A percentile compares a stretch with the other conserved stretches of the same genome.
These are phyloP conservation scores for Elmis aenea DNA, from an alignment of 2,888 invertebrate species.

Conservation along the genomic window DNA sequence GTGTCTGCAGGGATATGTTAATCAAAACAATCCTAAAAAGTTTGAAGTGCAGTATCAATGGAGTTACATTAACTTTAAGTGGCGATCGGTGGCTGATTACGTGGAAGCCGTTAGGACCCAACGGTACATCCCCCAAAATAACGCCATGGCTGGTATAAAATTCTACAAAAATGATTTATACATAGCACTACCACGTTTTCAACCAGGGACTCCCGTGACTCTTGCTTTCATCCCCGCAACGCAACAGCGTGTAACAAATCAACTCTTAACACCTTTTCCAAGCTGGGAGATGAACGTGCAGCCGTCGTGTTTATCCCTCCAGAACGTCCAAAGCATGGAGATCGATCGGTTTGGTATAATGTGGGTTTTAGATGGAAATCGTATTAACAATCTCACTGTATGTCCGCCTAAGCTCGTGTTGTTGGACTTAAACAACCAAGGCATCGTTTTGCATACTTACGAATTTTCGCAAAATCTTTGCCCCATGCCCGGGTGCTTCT, in stretches of 20 bases:
- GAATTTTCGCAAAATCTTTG: slow-evolving; percentile 57
- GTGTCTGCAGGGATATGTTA: slow-evolving; percentile 14
- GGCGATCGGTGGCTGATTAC: slow-evolving; percentile 56
- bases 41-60: slow-evolving; percentile 66
- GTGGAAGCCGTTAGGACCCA: slow-evolving; percentile 52
- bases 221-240: slow-evolving; percentile 51
- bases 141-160: slow-evolving; percentile 63
- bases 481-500: slow-evolving; percentile 52
- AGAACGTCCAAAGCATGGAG: slow-evolving; percentile 69
- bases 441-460: slow-evolving; percentile 52
- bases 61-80: slow-evolving; percentile 63
- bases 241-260: slow-evolving; percentile 42
- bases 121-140: slow-evolving; percentile 62
- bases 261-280: slow-evolving; percentile 61
- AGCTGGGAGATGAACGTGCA: slow-evolving; percentile 59
- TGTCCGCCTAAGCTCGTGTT: slow-evolving; percentile 65
- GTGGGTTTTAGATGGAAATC: slow-evolving; percentile 66
- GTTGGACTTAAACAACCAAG: slow-evolving; percentile 55
- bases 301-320: slow-evolving; percentile 56
- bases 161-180: slow-evolving; percentile 62
- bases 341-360: slow-evolving; percentile 66
- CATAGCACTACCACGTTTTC: slow-evolving; percentile 62
- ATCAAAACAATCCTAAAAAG: slow-evolving; percentile 31
- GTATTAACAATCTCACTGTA: slow-evolving; percentile 54
- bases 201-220: slow-evolving; percentile 65